A percentile compares a stretch with the other conserved stretches of the same genome.
Conservation (phyloP, 2,888 invertebrate species). For the Yponomeuta sedellus region DNA sequence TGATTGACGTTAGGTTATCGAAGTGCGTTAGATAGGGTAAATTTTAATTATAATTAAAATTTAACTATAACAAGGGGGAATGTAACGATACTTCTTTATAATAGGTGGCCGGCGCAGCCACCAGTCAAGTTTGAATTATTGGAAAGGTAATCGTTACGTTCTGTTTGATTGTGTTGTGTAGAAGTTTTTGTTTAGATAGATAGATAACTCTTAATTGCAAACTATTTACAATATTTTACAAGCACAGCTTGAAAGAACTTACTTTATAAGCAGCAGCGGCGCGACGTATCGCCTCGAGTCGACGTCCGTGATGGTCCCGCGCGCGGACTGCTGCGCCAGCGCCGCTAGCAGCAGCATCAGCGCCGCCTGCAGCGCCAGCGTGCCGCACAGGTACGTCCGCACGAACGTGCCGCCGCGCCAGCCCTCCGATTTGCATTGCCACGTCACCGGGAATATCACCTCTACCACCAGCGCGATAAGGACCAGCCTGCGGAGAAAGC, state of each 20-base stretch:
- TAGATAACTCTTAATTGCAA: too few relatives aligned
- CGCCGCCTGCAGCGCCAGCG: slow-evolving; percentile 78
- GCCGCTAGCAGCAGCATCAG: slow-evolving; percentile 80
- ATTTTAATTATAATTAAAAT: too few relatives aligned
- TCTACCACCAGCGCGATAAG: slow-evolving; percentile 80
- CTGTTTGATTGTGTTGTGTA: too few relatives aligned
- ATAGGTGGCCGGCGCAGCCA: too few relatives aligned
- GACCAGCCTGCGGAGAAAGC: slow-evolving; percentile 74
- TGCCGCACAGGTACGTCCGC: slow-evolving; percentile 83
- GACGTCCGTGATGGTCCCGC: slow-evolving; percentile 87
- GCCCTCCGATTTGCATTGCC: slow-evolving; percentile 82
- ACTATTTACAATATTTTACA: too few relatives aligned
- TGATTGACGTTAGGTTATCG: too few relatives aligned
- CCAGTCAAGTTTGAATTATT: too few relatives aligned
- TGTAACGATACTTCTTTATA: too few relatives aligned
- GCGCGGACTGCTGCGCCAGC: slow-evolving; percentile 82
- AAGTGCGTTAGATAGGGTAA: too few relatives aligned
- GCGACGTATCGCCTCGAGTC: slow-evolving; percentile 82
- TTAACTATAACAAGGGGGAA: too few relatives aligned
- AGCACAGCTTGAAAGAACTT: slow-evolving; percentile 31
- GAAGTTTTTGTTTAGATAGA: too few relatives aligned
- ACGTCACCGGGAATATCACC: slow-evolving; percentile 80
- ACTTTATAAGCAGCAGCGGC: slow-evolving; percentile 84
- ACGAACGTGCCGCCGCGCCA: slow-evolving; percentile 84
- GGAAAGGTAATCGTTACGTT: too few relatives aligned